Evolutionary conservation across 2,113 vertebrate genomes (phyloP).

Genomic region (Collichthys lucidus): DNA sequence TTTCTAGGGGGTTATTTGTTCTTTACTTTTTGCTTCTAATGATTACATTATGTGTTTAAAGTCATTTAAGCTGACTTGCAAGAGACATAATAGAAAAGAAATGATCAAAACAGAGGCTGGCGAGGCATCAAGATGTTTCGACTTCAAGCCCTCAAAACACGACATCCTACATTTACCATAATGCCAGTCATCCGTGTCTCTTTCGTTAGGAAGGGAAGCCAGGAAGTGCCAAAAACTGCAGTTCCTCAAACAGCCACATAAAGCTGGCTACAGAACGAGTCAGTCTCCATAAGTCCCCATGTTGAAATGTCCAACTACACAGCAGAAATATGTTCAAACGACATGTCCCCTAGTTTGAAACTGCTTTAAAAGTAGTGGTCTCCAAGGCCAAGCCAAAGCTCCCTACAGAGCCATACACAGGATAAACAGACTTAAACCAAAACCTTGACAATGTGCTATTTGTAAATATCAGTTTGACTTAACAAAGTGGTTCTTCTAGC

Average conservation of each 20-base stretch:
- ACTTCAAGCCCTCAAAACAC: background rate
- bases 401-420: background rate
- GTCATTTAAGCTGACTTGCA: background rate
- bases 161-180: background rate
- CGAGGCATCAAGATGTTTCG: background rate
- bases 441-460: no score
- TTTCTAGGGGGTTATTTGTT: background rate
- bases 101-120: background rate
- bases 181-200: background rate
- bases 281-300: no score
- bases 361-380: background rate
- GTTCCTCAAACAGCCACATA: no score
- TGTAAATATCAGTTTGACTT: background rate
- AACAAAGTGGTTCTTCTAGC: background rate
- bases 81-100: background rate
- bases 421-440: background rate
- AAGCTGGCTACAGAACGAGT: no score
- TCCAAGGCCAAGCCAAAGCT: no score
- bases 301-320: no score
- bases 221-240: no score
- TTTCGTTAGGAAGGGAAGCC: background rate
- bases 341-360: background rate
- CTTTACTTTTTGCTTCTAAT: background rate
- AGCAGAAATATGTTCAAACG: background rate
- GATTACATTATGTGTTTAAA: background rate